These are phyloP conservation scores for Tenrec ecaudatus DNA, from an alignment of 2,113 vertebrate genomes.

Conservation along the genomic window DNA sequence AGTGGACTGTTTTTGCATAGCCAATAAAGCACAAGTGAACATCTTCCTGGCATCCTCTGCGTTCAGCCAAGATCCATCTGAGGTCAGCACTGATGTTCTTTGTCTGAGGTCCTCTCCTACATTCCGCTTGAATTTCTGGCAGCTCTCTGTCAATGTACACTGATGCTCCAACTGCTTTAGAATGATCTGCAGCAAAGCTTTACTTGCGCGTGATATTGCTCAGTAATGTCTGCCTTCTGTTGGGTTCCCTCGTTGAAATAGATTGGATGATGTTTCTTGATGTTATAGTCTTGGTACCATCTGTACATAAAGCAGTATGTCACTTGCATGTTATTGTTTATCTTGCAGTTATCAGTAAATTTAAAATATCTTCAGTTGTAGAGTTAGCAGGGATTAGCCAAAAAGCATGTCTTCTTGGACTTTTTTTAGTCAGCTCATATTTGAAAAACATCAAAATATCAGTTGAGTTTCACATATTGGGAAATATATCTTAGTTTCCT, in stretches of 20 bases:
- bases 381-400: slow-evolving; percentile 30
- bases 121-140: too few species aligned
- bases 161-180: too few species aligned
- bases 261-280: not conserved
- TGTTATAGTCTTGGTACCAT: slow-evolving; percentile 21
- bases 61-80: too few species aligned
- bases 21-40: too few species aligned
- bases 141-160: too few species aligned
- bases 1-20: too few species aligned
- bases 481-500: not conserved
- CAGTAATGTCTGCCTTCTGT: too few species aligned
- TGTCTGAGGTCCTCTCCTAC: too few species aligned
- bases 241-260: too few species aligned
- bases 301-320: slow-evolving; percentile 12
- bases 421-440: not conserved
- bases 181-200: too few species aligned
- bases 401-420: not conserved
- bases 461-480: not conserved
- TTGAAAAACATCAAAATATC: not conserved
- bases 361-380: slow-evolving; percentile 20
- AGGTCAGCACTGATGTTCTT: too few species aligned
- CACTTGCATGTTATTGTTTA: slow-evolving; percentile 1
- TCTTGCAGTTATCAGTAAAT: slow-evolving; percentile 33
- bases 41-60: too few species aligned
- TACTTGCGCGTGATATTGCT: not conserved